Evolutionary conservation across 2,888 invertebrate genomes (phyloP).

Genomic region (Rapana venosa): DNA sequence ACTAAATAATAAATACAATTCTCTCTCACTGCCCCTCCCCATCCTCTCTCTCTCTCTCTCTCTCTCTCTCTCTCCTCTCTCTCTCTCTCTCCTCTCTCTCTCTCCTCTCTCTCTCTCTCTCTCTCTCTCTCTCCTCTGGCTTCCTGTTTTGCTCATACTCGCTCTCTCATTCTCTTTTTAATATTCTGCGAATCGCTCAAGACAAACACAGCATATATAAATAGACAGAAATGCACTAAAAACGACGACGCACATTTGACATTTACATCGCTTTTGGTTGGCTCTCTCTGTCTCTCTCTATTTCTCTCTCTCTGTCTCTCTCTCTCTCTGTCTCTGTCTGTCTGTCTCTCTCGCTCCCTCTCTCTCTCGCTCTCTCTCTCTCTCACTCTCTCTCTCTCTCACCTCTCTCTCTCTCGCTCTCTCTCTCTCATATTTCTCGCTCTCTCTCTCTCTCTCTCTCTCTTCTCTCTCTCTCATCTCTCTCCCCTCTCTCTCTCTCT

Average conservation of each 20-base stretch:
- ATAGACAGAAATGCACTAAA: no score
- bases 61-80: no score
- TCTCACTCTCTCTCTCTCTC: neutral
- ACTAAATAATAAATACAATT: no score
- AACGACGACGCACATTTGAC: no score
- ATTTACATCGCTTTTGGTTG: no score
- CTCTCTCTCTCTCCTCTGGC: neutral
- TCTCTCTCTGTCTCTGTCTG: neutral
- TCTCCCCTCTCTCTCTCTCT: neutral
- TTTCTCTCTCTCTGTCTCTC: constrained; percentile 3
- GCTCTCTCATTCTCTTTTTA: neutral
- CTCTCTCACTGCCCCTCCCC: no score
- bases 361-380: constrained; percentile 9
- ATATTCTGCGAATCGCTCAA: no score
- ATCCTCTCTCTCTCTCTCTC: neutral
- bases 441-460: no score
- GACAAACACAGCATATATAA: no score
- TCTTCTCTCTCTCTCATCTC: neutral
- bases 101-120: neutral
- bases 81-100: neutral
- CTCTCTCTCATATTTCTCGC: neutral
- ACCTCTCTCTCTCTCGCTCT: neutral
- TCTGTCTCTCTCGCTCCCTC: neutral
- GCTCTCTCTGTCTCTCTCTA: neutral
- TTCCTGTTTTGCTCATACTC: neutral